Evolutionary conservation across 2,888 invertebrate genomes (phyloP), one percentile per base, ranked within the genome.

Genomic region (Cataglyphis rosenhaueri): DNA sequence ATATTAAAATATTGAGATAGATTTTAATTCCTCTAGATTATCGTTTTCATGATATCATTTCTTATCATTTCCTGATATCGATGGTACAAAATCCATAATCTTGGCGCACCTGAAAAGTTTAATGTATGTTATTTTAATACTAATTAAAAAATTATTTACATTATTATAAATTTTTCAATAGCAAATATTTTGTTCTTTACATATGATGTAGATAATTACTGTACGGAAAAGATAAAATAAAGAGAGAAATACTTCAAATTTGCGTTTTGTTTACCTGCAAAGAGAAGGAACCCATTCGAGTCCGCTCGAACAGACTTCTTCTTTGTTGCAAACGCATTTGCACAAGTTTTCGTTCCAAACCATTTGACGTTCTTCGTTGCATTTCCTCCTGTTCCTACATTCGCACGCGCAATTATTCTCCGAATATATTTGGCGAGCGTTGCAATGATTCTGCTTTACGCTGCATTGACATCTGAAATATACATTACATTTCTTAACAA

Each of bases 321-420:
- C 57, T 18, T 61, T 74, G 18, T 18, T 52, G 74, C 90, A 89
- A 8, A 32, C 71, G 73, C 89, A 89, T 44, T 64, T 68, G 73
- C 90, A 90, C 8, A 38, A 76, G 6, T 84, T 55, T 8, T 74
- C 61, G 48, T 87, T 61, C 89, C 90, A 90, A 0, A 81, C 44
- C 88, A 88, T 89, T 9, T 73, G 74, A 8, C 44, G 32, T 29
- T 25, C 10, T 0, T 0, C 1, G 4, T 25, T 38, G 74, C 88
- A 90, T 3, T 82, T 73, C 5, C 25, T 15, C 4, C 41, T 59
- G 62, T 86, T 85, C 21, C n/a, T 81, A 64, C 89, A 90, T 15
- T 81, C 57, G 48, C 90, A 90, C 18, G 29, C 38, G 59, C 89
- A 89, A 8, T 78, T 82, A 3, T 76, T 44, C 5, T 48, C 21